phyloP scores from a whole-genome alignment of 2,113 vertebrate species.

The Spea bombifrons region DNA sequence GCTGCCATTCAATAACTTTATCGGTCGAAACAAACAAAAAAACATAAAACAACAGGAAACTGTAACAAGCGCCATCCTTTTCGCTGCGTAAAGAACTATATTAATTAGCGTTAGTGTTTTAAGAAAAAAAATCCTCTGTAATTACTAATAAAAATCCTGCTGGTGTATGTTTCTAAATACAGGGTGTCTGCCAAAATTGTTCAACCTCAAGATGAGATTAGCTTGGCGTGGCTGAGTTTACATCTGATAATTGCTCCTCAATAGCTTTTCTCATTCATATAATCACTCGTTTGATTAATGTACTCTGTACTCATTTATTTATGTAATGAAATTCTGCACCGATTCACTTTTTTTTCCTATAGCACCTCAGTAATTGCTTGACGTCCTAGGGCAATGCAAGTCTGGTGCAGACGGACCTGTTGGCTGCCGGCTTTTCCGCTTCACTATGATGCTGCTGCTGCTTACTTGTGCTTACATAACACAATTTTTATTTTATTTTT shows the following conservation, averaged over 20 bases:
- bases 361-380: conserved; percentile 42
- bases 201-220: conserved; percentile 71
- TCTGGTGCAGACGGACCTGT: conserved; percentile 31
- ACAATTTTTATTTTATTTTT: neutral
- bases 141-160: conserved; percentile 42
- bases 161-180: conserved; percentile 49
- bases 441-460: conserved; percentile 50
- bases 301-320: conserved; percentile 63
- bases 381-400: conserved; percentile 27
- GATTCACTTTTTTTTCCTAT: conserved; percentile 37
- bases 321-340: conserved; percentile 43
- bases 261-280: conserved; percentile 74
- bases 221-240: conserved; percentile 72
- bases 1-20: conserved; percentile 29
- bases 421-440: neutral
- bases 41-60: neutral
- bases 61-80: conserved; percentile 20
- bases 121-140: conserved; percentile 18
- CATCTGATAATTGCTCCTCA: conserved; percentile 79
- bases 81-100: conserved; percentile 13
- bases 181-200: conserved; percentile 58
- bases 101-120: conserved; percentile 39
- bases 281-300: conserved; percentile 80
- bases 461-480: conserved; percentile 57
- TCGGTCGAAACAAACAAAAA: conserved; percentile 5